Evolutionary conservation across 2,797 vertebrate genomes (phyloP).

Genomic region (Decapterus maruadsi): DNA sequence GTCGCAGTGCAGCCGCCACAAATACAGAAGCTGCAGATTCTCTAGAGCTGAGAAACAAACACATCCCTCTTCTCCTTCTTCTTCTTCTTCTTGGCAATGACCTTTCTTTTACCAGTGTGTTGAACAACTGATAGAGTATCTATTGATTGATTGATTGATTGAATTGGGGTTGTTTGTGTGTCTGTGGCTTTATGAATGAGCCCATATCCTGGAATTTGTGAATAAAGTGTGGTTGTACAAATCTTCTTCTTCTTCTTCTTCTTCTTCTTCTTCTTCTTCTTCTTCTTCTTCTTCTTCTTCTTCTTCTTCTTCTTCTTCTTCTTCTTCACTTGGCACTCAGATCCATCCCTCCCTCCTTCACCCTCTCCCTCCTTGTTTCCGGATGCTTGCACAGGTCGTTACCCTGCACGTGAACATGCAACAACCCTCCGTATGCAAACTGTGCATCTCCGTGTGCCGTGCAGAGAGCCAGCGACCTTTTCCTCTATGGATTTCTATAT

Average conservation of each 20-base stretch:
- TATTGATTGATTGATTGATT: too few relatives aligned
- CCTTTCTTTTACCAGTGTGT: too few relatives aligned
- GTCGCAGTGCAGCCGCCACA: slow-evolving; percentile 45
- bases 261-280: too few relatives aligned
- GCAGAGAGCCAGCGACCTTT: slow-evolving; percentile 61
- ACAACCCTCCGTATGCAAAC: slow-evolving; percentile 35
- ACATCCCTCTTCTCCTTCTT: slow-evolving; percentile 7
- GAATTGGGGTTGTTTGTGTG: too few relatives aligned
- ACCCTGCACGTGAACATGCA: slow-evolving; percentile 26
- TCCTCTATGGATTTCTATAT: slow-evolving; percentile 54
- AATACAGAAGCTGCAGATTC: slow-evolving; percentile 23
- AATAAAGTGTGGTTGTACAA: too few relatives aligned
- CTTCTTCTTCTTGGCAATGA: too few relatives aligned
- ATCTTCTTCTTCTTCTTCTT: too few relatives aligned
- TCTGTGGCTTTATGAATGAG: too few relatives aligned
- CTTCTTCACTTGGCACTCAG: slow-evolving; percentile 30
- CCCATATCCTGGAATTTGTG: too few relatives aligned
- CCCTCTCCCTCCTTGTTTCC: slow-evolving; percentile 35
- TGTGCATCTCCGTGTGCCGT: slow-evolving; percentile 39
- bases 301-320: too few relatives aligned
- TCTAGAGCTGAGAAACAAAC: slow-evolving; percentile 8
- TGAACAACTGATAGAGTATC: too few relatives aligned
- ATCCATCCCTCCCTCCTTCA: slow-evolving; percentile 50
- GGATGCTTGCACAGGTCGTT: slow-evolving; percentile 47
- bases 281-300: too few relatives aligned